phyloP scores from a whole-genome alignment of 2,797 vertebrate genomes.

The Picus viridis region DNA sequence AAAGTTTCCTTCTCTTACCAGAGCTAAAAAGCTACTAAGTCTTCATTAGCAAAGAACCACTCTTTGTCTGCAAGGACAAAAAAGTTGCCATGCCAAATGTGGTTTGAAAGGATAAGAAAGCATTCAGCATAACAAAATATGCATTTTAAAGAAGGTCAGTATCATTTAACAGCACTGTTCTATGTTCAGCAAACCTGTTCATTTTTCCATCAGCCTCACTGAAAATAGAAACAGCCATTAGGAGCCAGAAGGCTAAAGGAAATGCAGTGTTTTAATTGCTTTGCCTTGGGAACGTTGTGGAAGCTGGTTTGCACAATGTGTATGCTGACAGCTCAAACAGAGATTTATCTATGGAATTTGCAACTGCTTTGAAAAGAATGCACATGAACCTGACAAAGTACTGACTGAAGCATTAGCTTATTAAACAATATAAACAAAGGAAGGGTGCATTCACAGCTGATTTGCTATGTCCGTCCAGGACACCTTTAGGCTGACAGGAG shows the following conservation, averaged over 20 bases:
- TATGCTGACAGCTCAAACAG: slow-evolving; percentile 54
- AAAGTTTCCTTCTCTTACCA: background rate
- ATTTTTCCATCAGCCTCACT: background rate
- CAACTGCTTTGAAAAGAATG: slow-evolving; percentile 45
- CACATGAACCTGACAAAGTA: slow-evolving; percentile 60
- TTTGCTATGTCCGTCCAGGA: slow-evolving; percentile 45
- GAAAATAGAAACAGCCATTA: background rate
- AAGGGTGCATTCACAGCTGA: slow-evolving; percentile 40
- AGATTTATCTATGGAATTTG: slow-evolving; percentile 71
- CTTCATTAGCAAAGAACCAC: slow-evolving; percentile 1
- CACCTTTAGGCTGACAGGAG: slow-evolving; percentile 55
- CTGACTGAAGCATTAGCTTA: slow-evolving; percentile 58
- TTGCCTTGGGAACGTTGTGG: slow-evolving; percentile 37
- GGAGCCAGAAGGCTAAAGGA: background rate
- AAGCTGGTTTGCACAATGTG: slow-evolving; percentile 35
- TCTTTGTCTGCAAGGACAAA: slow-evolving; percentile 43
- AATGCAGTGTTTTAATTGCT: slow-evolving; percentile 53
- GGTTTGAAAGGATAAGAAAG: slow-evolving; percentile 20
- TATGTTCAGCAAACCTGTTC: background rate
- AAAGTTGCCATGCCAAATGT: background rate
- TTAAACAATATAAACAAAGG: slow-evolving; percentile 72
- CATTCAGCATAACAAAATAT: slow-evolving; percentile 3
- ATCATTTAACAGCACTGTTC: background rate
- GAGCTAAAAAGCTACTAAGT: slow-evolving; percentile 23
- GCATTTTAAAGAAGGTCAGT: slow-evolving; percentile 9